Conservation (phyloP, 2,113 vertebrate genomes). For the Syrrhaptes paradoxus region DNA sequence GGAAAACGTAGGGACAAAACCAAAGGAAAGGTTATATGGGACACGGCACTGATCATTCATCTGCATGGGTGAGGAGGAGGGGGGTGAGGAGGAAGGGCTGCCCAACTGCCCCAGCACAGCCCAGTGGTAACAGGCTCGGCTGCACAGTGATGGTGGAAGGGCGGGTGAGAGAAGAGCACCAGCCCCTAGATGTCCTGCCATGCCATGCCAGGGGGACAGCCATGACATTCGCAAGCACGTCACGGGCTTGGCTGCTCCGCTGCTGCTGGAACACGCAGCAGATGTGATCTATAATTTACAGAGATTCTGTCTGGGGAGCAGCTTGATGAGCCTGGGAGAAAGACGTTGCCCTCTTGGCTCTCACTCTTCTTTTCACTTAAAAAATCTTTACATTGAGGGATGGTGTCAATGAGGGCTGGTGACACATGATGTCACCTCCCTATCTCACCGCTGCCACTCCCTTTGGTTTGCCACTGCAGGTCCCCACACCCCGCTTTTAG, state of each 20-base stretch:
- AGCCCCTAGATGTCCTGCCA: neutral
- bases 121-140: neutral
- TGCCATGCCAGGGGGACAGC: neutral
- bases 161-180: neutral
- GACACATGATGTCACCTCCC: neutral
- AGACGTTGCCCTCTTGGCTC: neutral
- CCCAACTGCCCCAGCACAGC: rapidly evolving
- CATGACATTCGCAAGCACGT: neutral
- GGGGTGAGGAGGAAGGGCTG: neutral
- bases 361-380: neutral
- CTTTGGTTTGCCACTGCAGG: neutral
- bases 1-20: neutral
- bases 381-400: neutral
- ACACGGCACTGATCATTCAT: neutral
- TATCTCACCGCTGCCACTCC: neutral
- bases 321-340: neutral
- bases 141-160: neutral
- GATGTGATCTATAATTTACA: constrained; percentile 51
- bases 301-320: neutral
- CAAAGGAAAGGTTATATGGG: neutral
- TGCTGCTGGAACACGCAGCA: neutral
- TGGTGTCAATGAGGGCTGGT: neutral
- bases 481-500: neutral
- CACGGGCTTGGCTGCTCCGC: neutral
- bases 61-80: neutral